Percentiles rank a stretch among this genome's conserved stretches.
Conservation (phyloP, 2,113 vertebrate genomes). For the Menura novaehollandiae region DNA sequence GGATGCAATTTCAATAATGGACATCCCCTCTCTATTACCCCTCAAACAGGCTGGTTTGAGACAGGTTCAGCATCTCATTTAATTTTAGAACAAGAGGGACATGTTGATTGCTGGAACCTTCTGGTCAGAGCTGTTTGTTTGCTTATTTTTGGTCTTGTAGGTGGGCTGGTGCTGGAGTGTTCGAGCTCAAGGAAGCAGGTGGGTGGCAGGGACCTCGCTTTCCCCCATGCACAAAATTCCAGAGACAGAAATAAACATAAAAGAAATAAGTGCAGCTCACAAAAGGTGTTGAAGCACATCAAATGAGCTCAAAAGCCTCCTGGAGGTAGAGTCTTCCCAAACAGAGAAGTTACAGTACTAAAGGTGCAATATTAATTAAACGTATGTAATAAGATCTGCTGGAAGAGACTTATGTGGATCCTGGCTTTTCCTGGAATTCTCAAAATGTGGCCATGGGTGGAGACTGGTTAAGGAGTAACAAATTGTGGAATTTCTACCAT, state of each 20-base stretch:
- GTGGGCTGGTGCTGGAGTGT: neutral
- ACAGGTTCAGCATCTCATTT: neutral
- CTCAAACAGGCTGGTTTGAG: neutral
- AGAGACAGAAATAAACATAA: conserved; percentile 9
- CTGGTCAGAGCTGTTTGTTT: conserved; percentile 29
- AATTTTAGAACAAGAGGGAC: conserved; percentile 10
- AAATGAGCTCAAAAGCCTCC: neutral
- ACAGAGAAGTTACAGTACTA: neutral
- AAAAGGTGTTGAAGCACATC: neutral
- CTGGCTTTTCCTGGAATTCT: neutral
- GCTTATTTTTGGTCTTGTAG: conserved; percentile 15
- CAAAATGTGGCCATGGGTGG: neutral
- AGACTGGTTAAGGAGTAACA: neutral
- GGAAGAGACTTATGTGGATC: neutral
- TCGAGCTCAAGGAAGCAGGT: neutral
- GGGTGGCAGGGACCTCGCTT: neutral
- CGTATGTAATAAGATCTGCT: neutral
- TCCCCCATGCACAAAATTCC: neutral
- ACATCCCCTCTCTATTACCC: neutral
- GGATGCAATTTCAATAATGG: neutral
- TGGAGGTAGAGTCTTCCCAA: neutral
- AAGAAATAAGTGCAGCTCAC: neutral
- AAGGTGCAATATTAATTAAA: neutral
- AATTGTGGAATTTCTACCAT: neutral
- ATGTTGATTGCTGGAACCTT: neutral